Conservation (phyloP, 2,113 vertebrate species). For the Eleginops maclovinus region DNA sequence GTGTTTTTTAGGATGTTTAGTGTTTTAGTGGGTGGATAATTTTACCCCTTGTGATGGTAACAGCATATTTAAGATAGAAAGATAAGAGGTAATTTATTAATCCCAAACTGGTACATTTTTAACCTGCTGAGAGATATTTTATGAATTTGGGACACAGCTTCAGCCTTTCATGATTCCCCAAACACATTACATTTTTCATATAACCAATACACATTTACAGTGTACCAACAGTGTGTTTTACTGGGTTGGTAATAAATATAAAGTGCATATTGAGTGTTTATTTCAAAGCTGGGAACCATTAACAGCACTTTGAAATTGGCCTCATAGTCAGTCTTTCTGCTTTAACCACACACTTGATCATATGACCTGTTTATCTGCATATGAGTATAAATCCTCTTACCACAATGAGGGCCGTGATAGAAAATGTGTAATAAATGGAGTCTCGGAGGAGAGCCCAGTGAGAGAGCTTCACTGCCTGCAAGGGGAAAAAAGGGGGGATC, state of each 20-base stretch:
- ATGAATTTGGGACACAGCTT: background rate
- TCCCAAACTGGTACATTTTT: too few species aligned
- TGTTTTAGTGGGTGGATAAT: too few species aligned
- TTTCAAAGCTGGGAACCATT: background rate
- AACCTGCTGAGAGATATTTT: too few species aligned
- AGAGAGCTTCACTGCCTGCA: slow-evolving; percentile 90
- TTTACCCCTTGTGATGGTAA: too few species aligned
- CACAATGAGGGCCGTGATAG: slow-evolving; percentile 91
- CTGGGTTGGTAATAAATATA: background rate
- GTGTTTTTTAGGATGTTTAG: too few species aligned
- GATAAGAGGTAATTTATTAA: too few species aligned
- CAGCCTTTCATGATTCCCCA: background rate
- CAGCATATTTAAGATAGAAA: too few species aligned
- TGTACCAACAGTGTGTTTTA: background rate
- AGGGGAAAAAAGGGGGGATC: background rate
- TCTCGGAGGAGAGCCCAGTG: slow-evolving; percentile 93
- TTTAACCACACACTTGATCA: background rate
- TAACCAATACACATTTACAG: too few species aligned
- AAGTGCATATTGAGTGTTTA: background rate
- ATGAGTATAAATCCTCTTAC: slow-evolving; percentile 86
- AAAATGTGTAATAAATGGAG: slow-evolving; percentile 91
- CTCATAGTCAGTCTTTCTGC: background rate
- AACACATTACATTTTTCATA: too few species aligned
- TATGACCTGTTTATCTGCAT: too few species aligned
- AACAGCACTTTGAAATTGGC: slow-evolving; percentile 7